Conservation (phyloP, 2,113 vertebrate species). For the Desmodus rotundus region DNA sequence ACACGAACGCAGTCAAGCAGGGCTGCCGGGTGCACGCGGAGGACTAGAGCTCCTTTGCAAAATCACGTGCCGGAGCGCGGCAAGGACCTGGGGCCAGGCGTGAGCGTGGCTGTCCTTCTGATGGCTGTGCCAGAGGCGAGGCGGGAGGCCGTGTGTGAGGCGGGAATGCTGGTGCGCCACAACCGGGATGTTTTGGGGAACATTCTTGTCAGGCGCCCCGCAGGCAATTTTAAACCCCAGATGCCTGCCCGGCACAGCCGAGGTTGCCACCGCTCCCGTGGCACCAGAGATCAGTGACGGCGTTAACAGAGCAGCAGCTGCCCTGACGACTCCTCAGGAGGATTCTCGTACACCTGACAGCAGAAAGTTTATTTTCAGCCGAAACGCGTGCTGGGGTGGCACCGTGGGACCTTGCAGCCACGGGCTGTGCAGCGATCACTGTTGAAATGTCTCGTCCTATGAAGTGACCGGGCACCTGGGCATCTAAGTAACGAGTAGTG, state of each 20-base stretch:
- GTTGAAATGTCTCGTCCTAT: not conserved
- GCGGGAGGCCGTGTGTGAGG: accelerated
- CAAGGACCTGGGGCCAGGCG: accelerated
- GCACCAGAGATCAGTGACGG: too few species aligned
- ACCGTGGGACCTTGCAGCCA: not conserved
- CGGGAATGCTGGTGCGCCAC: accelerated
- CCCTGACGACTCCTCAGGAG: accelerated
- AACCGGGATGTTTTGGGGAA: accelerated
- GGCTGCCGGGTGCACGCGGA: too few species aligned
- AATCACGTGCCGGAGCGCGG: accelerated
- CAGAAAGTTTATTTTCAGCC: accelerated
- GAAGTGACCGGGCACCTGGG: too few species aligned
- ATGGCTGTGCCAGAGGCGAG: not conserved
- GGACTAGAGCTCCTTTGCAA: not conserved
- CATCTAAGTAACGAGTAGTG: not conserved
- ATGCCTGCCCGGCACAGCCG: not conserved
- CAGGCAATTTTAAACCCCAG: not conserved
- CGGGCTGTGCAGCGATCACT: accelerated
- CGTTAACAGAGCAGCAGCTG: accelerated
- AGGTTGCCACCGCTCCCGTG: too few species aligned
- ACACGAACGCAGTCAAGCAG: too few species aligned
- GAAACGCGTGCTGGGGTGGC: accelerated
- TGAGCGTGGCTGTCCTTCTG: not conserved
- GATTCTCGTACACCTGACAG: accelerated
- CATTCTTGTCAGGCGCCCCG: accelerated